Evolutionary conservation across 1,140 invertebrate genomes (phyloP).

Genomic region (Formica exsecta): DNA sequence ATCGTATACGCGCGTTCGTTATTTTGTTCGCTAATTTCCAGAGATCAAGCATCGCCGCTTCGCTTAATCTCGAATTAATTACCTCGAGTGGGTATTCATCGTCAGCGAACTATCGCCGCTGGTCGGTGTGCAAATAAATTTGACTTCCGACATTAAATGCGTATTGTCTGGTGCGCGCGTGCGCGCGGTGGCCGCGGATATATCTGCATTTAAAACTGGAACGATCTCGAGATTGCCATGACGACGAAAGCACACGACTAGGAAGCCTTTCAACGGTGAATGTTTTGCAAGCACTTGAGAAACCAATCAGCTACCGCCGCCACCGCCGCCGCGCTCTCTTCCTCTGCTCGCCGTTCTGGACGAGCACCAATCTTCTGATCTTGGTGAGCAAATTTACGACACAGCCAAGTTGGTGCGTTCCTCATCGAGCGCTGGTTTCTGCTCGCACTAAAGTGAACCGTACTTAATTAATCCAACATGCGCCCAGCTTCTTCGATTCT

Average conservation of each 20-base stretch:
- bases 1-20: not conserved
- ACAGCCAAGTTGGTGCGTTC: constrained; percentile 62
- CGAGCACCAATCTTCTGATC: constrained; percentile 57
- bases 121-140: constrained; percentile 47
- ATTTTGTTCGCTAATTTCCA: constrained; percentile 3
- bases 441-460: constrained; percentile 60
- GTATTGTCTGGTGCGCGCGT: constrained; percentile 47
- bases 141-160: constrained; percentile 57
- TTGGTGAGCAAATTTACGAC: constrained; percentile 63
- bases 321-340: constrained; percentile 34
- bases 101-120: constrained; percentile 34
- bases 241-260: constrained; percentile 62
- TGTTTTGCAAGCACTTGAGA: constrained; percentile 67
- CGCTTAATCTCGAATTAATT: constrained; percentile 60
- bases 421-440: constrained; percentile 59
- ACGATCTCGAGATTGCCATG: constrained; percentile 66
- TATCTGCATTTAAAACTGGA: constrained; percentile 63
- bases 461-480: constrained; percentile 65
- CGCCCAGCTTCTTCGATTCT: constrained; percentile 44
- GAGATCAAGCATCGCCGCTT: constrained; percentile 39
- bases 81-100: constrained; percentile 51
- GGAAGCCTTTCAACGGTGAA: constrained; percentile 67
- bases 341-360: constrained; percentile 34
- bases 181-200: constrained; percentile 17
- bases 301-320: constrained; percentile 67